Percentiles rank a stretch among this genome's conserved stretches.
These are phyloP conservation scores for Pandion haliaetus DNA, from an alignment of 2,113 vertebrate genomes.

Conservation along the genomic window DNA sequence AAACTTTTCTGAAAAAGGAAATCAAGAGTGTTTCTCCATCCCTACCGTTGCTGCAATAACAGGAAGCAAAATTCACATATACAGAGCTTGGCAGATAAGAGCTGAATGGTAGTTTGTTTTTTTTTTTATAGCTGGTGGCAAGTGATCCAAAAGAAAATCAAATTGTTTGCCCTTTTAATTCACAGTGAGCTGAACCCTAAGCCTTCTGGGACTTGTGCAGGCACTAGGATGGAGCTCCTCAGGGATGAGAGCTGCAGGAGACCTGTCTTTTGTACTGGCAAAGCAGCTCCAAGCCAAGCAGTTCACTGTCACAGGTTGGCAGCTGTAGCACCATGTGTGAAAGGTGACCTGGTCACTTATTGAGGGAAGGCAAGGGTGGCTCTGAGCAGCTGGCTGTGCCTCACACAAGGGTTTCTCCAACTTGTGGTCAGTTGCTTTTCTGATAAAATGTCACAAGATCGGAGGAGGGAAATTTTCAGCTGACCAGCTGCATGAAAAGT, in stretches of 20 bases:
- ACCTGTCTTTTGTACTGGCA: not conserved
- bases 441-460: not conserved
- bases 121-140: conserved; percentile 56
- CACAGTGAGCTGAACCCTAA: not conserved
- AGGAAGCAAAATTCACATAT: conserved; percentile 80
- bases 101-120: conserved; percentile 67
- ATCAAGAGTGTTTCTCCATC: conserved; percentile 76
- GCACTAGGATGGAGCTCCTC: not conserved
- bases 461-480: not conserved
- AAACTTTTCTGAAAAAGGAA: conserved; percentile 76
- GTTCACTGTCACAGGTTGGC: not conserved
- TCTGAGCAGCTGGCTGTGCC: not conserved
- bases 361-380: not conserved
- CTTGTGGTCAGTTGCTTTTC: not conserved
- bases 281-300: not conserved
- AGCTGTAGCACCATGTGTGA: not conserved
- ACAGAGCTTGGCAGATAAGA: conserved; percentile 78
- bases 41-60: conserved; percentile 73
- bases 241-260: not conserved
- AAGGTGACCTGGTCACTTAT: not conserved
- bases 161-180: conserved; percentile 24
- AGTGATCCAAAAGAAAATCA: conserved; percentile 53
- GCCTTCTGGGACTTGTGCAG: not conserved
- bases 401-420: not conserved
- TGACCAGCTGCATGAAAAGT: not conserved